Base-by-base conservation (phyloP, 2,797 vertebrate species). In the Podarcis siculus region DNA sequence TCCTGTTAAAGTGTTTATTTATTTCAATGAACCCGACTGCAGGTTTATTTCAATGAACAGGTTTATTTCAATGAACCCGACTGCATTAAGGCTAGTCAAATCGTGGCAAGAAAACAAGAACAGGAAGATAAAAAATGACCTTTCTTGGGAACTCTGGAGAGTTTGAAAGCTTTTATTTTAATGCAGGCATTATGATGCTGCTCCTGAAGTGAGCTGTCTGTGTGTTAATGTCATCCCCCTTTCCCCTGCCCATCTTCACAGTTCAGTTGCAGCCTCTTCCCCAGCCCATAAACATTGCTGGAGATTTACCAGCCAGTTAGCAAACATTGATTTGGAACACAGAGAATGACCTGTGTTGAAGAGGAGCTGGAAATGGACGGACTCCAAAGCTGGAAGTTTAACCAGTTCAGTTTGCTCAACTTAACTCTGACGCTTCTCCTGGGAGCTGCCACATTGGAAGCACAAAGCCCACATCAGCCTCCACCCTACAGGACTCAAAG, bases 221-320 rank as follows among this genome's bases (percentile, higher is more conserved):
- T 71, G 9, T 4, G 8, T 32, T 27, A 25, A 25, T 3, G 3
- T 61, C n/a, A 64, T 1, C 10, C 27, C 86, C 71, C 83, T 42
- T 32, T 86, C 25, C 89, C 9, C 64, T 66, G 42, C 3, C 37
- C 49, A 55, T 55, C 49, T 55, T 55, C 49, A 55, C 13, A 55
- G 49, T 13, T 55, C 49, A 55, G 49, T 15, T 55, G 49, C 49
- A 55, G 13, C 49, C 49, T 55, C 13, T 15, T 55, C 21, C 89
- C 12, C 64, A 58, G 64, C 3, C 55, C 1, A 3, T 64, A 17
- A 85, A 13, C 37, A 37, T 67, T 85, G 58, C 39, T 76, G 78
- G 71, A 86, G 72, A 86, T 89, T 89, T 81, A 76, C 83, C 19
- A 67, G 71, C n/a, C 77, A 85, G 88, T 80, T 71, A 86, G 79